These are phyloP conservation scores for Montipora cactus DNA, from an alignment of 64 coral and sea anemone genomes.

Conservation along the genomic window DNA sequence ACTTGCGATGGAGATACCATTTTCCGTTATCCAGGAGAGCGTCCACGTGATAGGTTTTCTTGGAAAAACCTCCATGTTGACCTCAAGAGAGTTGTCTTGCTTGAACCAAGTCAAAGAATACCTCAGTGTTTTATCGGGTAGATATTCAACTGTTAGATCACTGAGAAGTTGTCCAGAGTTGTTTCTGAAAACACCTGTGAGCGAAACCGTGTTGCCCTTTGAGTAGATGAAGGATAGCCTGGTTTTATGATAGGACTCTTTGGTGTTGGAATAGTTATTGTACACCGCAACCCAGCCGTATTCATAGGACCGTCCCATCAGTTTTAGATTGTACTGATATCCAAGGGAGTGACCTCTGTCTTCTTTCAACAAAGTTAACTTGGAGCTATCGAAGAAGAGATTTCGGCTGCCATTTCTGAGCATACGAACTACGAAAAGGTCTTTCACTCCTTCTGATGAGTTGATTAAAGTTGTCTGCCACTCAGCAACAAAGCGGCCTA, in stretches of 20 bases:
- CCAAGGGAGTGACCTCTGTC: slow-evolving; percentile 45
- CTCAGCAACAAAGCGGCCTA: slow-evolving; percentile 48
- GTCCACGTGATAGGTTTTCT: slow-evolving; percentile 51
- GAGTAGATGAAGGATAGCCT: slow-evolving; percentile 72
- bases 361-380: slow-evolving; percentile 53
- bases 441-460: not conserved
- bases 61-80: slow-evolving; percentile 65
- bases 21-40: slow-evolving; percentile 54
- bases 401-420: slow-evolving; percentile 75
- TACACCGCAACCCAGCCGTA: slow-evolving; percentile 78
- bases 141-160: slow-evolving; percentile 74
- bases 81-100: slow-evolving; percentile 53
- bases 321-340: slow-evolving; percentile 44
- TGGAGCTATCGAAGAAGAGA: slow-evolving; percentile 59
- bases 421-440: slow-evolving; percentile 37
- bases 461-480: slow-evolving; percentile 8
- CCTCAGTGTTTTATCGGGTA: slow-evolving; percentile 71
- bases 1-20: slow-evolving; percentile 58
- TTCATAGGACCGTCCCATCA: slow-evolving; percentile 54
- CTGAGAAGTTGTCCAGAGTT: slow-evolving; percentile 46
- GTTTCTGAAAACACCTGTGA: slow-evolving; percentile 68
- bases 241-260: slow-evolving; percentile 59
- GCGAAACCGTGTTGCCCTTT: slow-evolving; percentile 58
- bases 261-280: slow-evolving; percentile 67
- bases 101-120: slow-evolving; percentile 83